Evolutionary conservation across 1,140 invertebrate genomes (phyloP).

Genomic region (Drosophila sechellia): DNA sequence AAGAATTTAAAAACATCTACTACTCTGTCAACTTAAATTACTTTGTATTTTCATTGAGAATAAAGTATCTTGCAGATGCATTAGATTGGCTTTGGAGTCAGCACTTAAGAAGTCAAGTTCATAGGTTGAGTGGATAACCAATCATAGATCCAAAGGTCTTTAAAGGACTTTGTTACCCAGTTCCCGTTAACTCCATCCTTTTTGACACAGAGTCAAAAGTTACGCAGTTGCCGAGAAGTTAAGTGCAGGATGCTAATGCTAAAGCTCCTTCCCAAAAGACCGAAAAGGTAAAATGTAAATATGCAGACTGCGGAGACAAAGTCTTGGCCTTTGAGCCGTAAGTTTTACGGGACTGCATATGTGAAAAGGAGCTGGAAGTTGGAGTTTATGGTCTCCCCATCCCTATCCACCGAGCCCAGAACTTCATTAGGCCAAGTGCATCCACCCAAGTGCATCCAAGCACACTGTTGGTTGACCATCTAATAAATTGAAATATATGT

Average conservation of each 20-base stretch:
- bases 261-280: constrained; percentile 14
- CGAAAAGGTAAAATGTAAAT: constrained; percentile 43
- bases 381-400: constrained; percentile 12
- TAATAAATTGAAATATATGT: constrained; percentile 70
- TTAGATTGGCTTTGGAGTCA: too few species aligned
- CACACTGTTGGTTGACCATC: constrained; percentile 47
- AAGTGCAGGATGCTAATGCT: constrained; percentile 58
- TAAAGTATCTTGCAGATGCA: too few species aligned
- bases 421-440: constrained; percentile 74
- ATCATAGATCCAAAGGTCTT: not conserved
- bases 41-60: too few species aligned
- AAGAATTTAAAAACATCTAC: too few species aligned
- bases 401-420: constrained; percentile 28
- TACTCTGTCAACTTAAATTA: too few species aligned
- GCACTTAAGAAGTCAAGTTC: too few species aligned
- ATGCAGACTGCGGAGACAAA: constrained; percentile 22
- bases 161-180: not conserved
- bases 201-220: constrained; percentile 7
- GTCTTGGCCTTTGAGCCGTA: constrained; percentile 19
- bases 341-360: constrained; percentile 30
- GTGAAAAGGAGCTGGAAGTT: constrained; percentile 21
- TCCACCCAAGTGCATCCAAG: too few species aligned
- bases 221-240: constrained; percentile 34
- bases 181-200: not conserved
- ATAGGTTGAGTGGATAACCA: not conserved